Percentiles rank a stretch among this genome's conserved stretches.
Evolutionary conservation across 2,797 vertebrate genomes (phyloP).

Genomic region (Muscicapa comitata): DNA sequence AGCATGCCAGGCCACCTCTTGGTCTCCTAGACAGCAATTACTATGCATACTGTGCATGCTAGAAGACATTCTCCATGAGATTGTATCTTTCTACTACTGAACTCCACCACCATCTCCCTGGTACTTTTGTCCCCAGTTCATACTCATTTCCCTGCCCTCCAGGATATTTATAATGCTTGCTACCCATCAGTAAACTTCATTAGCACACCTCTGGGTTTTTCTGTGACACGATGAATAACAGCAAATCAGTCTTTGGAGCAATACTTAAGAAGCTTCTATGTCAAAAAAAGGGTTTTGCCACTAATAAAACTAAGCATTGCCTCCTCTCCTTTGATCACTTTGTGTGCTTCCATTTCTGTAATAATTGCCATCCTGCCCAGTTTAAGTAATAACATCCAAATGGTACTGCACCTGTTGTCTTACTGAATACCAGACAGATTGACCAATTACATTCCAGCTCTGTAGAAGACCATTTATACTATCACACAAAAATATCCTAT

Average conservation of each 20-base stretch:
- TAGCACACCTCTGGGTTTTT: background rate
- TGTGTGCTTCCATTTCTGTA: background rate
- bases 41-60: accelerated
- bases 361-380: background rate
- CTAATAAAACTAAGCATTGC: background rate
- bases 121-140: background rate
- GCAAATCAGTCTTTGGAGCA: background rate
- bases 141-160: background rate
- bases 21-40: background rate
- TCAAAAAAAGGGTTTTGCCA: background rate
- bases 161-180: background rate
- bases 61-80: background rate
- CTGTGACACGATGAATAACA: background rate
- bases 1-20: background rate
- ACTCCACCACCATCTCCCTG: background rate
- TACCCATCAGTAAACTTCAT: background rate
- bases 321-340: background rate
- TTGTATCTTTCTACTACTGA: background rate
- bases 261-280: background rate
- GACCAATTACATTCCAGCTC: background rate
- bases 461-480: background rate
- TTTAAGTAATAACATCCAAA: background rate
- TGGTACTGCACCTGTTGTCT: background rate
- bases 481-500: background rate
- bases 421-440: background rate